A percentile compares a stretch with the other conserved stretches of the same genome.
These are phyloP conservation scores for Coendou prehensilis DNA, from an alignment of 2,797 vertebrate species.

Conservation along the genomic window DNA sequence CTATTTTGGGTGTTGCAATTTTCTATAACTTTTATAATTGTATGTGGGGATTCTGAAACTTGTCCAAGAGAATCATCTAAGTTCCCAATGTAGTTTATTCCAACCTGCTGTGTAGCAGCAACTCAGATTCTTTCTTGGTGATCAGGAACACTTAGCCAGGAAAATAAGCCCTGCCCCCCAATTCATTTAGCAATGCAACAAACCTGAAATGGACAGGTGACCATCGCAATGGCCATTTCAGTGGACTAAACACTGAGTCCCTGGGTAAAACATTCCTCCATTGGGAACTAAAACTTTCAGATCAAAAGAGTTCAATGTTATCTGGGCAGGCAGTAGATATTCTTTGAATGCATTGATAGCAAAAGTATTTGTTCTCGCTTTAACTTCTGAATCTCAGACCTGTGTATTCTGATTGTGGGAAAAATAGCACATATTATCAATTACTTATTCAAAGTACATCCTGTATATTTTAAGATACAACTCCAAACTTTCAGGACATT, in stretches of 20 bases:
- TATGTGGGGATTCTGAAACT: not conserved
- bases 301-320: not conserved
- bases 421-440: not conserved
- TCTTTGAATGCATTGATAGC: not conserved
- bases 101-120: not conserved
- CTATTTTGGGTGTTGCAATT: not conserved
- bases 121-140: not conserved
- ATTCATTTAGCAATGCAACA: not conserved
- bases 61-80: not conserved
- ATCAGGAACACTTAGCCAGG: not conserved
- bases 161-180: not conserved
- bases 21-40: not conserved
- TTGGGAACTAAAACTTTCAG: not conserved
- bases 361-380: not conserved
- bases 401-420: not conserved
- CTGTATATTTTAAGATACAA: not conserved
- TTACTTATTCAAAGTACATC: not conserved
- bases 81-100: not conserved
- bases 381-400: not conserved
- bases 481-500: not conserved
- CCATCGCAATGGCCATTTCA: not conserved
- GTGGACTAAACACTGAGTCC: not conserved
- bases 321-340: not conserved
- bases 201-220: not conserved
- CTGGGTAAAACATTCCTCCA: not conserved